Conservation (phyloP, 2,888 invertebrate genomes). For the Eristalinus sepulchralis region DNA sequence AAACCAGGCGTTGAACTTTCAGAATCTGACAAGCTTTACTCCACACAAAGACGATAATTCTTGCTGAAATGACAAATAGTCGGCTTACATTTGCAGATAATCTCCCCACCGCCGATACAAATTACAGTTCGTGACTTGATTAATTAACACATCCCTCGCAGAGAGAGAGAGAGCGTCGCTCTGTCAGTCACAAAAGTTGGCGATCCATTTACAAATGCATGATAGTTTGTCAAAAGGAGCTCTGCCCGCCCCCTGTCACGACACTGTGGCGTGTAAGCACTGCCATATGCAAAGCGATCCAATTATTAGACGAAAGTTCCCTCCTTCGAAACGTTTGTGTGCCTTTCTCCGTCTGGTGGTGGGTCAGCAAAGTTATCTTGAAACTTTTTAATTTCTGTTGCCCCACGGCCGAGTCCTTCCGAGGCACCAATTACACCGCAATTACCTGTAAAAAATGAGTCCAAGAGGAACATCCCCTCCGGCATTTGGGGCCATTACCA, state of each 20-base stretch:
- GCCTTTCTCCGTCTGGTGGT: background rate
- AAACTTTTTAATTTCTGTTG: background rate
- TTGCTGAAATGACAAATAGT: background rate
- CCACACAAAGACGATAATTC: background rate
- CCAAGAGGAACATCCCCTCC: background rate
- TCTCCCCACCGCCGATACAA: background rate
- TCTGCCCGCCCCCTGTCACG: background rate
- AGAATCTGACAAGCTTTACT: background rate
- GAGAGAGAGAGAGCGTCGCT: background rate
- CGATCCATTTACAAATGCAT: background rate
- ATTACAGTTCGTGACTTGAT: background rate
- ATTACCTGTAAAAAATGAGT: constrained; percentile 4
- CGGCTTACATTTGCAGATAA: background rate
- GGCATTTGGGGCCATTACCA: constrained; percentile 13
- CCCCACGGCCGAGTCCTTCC: background rate
- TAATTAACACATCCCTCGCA: background rate
- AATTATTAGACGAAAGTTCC: background rate
- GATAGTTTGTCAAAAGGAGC: background rate
- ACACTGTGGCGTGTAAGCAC: background rate
- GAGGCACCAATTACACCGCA: constrained; percentile 9
- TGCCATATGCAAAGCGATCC: background rate
- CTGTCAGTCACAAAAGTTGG: background rate
- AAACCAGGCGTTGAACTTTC: background rate
- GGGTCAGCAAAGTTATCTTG: background rate
- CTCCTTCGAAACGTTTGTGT: background rate